Evolutionary conservation across 2,113 vertebrate genomes (phyloP).

Genomic region (Procavia capensis): DNA sequence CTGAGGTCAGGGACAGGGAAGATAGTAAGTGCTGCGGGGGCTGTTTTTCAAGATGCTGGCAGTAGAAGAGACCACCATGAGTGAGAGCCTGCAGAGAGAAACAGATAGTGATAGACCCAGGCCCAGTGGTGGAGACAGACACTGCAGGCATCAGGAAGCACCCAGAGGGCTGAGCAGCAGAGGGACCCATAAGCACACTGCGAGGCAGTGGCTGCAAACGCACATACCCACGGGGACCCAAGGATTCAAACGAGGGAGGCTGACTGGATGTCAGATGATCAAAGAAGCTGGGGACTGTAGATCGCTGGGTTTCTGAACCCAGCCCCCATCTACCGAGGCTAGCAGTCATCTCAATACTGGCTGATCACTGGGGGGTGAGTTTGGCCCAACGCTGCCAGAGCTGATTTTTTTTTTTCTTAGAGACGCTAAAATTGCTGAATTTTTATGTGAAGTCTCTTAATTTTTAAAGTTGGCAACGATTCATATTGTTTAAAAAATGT

Average conservation of each 20-base stretch:
- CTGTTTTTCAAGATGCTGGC: constrained; percentile 50
- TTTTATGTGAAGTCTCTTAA: neutral
- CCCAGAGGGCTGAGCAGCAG: neutral
- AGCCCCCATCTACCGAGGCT: neutral
- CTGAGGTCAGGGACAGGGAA: neutral
- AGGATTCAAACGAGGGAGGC: constrained; percentile 2
- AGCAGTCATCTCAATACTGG: neutral
- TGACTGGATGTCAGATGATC: neutral
- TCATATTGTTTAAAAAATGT: neutral
- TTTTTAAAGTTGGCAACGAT: constrained; percentile 29
- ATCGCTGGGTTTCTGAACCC: neutral
- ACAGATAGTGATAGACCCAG: constrained; percentile 20
- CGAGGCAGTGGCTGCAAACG: neutral
- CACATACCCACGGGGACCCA: neutral
- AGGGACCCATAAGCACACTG: neutral
- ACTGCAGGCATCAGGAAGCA: neutral
- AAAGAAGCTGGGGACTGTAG: neutral
- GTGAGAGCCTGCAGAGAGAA: constrained; percentile 69
- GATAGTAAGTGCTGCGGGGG: neutral
- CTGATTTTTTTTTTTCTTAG: neutral
- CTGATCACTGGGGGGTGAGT: neutral
- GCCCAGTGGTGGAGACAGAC: neutral
- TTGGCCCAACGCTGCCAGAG: neutral
- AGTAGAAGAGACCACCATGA: constrained; percentile 68
- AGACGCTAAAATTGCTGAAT: neutral